A percentile compares a stretch with the other conserved stretches of the same genome.
These are phyloP conservation scores for Scaptomyza flava DNA, from an alignment of 2,888 invertebrate genomes.

Conservation along the genomic window DNA sequence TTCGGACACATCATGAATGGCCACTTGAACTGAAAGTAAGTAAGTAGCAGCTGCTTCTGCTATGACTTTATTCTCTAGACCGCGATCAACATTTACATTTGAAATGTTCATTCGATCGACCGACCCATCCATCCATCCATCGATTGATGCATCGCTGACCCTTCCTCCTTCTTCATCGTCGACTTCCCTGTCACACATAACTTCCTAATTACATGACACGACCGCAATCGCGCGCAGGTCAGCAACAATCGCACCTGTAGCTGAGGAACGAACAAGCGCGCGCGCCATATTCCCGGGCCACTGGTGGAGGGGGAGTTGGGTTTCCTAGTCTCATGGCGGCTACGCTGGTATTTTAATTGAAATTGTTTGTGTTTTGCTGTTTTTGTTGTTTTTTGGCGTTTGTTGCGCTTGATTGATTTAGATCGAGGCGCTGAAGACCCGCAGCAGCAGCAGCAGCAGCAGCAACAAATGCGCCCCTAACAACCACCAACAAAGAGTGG, in stretches of 20 bases:
- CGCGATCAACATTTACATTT: conserved; percentile 46
- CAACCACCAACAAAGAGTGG: conserved; percentile 23
- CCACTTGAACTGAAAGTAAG: conserved; percentile 45
- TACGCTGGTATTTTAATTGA: conserved; percentile 80
- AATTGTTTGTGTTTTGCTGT: conserved; percentile 62
- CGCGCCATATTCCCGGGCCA: conserved; percentile 47
- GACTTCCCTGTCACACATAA: conserved; percentile 34
- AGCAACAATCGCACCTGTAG: conserved; percentile 58
- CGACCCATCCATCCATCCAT: conserved; percentile 46
- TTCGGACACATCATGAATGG: conserved; percentile 52
- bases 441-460: conserved; percentile 62
- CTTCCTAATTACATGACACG: conserved; percentile 77
- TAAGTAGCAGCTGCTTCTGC: conserved; percentile 48
- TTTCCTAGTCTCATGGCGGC: conserved; percentile 20
- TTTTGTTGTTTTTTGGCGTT: conserved; percentile 55
- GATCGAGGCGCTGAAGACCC: conserved; percentile 60
- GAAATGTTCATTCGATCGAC: conserved; percentile 28
- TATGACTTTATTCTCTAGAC: conserved; percentile 63
- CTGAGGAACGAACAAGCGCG: conserved; percentile 28
- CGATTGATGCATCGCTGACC: conserved; percentile 43
- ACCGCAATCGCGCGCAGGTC: conserved; percentile 60
- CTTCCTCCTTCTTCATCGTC: conserved; percentile 6
- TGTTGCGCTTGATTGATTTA: conserved; percentile 82
- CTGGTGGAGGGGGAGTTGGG: conserved; percentile 3
- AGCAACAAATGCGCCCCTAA: conserved; percentile 33